Evolutionary conservation across 2,797 vertebrate genomes (phyloP).

Genomic region (Pseudomugil tenellus): DNA sequence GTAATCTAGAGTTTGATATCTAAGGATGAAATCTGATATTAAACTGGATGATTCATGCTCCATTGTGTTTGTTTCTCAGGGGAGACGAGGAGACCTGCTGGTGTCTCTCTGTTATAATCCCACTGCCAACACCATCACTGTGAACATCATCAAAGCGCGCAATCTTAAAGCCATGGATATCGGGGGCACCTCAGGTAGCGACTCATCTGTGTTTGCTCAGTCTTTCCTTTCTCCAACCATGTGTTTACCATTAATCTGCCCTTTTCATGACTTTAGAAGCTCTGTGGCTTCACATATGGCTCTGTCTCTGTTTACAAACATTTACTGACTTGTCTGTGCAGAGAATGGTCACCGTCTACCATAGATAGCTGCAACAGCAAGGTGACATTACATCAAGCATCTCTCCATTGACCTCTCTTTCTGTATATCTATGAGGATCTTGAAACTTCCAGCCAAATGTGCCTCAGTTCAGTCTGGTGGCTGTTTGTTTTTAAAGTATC

Average conservation of each 20-base stretch:
- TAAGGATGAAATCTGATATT: no score
- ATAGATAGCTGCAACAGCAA: conserved; percentile 48
- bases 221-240: conserved; percentile 26
- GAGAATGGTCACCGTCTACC: conserved; percentile 30
- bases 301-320: conserved; percentile 37
- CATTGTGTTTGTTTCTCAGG: no score
- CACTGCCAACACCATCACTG: conserved; percentile 97
- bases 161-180: conserved; percentile 99
- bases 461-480: conserved; percentile 55
- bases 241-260: conserved; percentile 1
- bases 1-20: conserved; percentile 52
- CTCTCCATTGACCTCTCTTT: conserved; percentile 30
- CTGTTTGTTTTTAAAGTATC: conserved; percentile 35
- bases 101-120: conserved; percentile 98
- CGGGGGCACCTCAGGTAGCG: conserved; percentile 97
- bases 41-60: no score
- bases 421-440: conserved; percentile 67
- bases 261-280: conserved; percentile 31
- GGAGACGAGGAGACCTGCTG: conserved; percentile 84
- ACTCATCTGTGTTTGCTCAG: conserved; percentile 38
- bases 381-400: conserved; percentile 68
- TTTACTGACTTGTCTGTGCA: conserved; percentile 30
- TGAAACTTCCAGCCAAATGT: conserved; percentile 48
- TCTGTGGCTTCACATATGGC: conserved; percentile 21
- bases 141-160: conserved; percentile 98